Base-by-base conservation (phyloP, 2,888 invertebrate genomes). In the Acleris laterana region DNA sequence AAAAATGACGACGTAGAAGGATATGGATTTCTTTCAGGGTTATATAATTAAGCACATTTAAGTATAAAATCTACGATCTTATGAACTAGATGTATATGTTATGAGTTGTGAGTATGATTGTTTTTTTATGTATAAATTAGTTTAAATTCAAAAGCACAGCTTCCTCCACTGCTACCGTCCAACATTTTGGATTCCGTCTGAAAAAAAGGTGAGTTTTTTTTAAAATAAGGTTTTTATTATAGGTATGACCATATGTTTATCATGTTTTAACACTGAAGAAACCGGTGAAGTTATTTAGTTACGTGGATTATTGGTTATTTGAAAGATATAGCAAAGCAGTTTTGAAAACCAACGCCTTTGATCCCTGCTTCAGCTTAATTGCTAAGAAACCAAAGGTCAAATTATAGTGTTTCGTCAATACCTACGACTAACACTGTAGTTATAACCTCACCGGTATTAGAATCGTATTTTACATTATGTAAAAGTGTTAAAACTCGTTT, bases 131-230 rank as follows among this genome's bases (percentile, higher is more conserved):
- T 22, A 16, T 16, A 20, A 55, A 28, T 7, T 52, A 55, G 20
- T 7, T 52, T 11, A 42, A 28, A 49, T n/a, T 38, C 28, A 73
- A 75, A 79, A 3, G 80, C 82, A 80, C 80, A 78, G 86, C 82
- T 70, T 82, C 67, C 77, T 86, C 86, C 86, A 80, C 76, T 71
- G 71, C 69, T 76, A 80, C 89, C 89, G 89, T 89, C 89, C 89
- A 85, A 71, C 68, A 66, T 49, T 76, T 75, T 79, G 75, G 72
- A 85, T 73, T 84, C 88, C 88, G 89, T 90, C 88, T 86, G 78
- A 77, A 70, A 74, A 65, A 70, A 71, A 75, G 77, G 76, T 82
- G 73, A 78, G 68, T 69, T 69, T 71, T 72, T 25, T 68, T 69
- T 66, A 68, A 63, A 48, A 61, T 38, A 38, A 38, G 11, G 38